Conservation (phyloP, 1,140 invertebrate species). For the Globodera rostochiensis region DNA sequence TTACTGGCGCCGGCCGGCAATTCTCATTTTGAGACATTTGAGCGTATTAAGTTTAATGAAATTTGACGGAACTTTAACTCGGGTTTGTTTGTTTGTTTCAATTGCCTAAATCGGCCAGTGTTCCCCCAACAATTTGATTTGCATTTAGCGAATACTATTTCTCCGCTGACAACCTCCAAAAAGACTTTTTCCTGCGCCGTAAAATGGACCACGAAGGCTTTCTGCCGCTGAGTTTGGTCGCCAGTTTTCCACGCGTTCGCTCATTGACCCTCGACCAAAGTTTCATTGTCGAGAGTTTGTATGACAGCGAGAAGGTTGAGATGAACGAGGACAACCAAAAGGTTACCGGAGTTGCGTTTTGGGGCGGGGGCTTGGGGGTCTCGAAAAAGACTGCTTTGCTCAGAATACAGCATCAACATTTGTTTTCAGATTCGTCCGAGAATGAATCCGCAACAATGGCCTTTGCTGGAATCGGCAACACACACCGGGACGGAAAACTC, state of each 20-base stretch:
- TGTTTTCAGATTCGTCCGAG: constrained; percentile 42
- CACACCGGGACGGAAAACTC: constrained; percentile 10
- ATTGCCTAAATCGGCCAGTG: no score
- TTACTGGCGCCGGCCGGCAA: no score
- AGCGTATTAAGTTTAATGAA: neutral
- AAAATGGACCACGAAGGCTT: constrained; percentile 94
- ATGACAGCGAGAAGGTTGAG: constrained; percentile 61
- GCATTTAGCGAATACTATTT: constrained; percentile 95
- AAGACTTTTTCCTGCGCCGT: constrained; percentile 91
- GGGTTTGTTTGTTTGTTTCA: no score
- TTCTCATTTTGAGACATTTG: no score
- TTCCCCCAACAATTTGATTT: no score
- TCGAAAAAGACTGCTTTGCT: no score
- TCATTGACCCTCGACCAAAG: constrained; percentile 81
- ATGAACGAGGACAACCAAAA: constrained; percentile 47
- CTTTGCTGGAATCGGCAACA: constrained; percentile 24
- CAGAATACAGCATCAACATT: no score
- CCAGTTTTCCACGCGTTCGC: constrained; percentile 90
- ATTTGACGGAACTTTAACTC: neutral
- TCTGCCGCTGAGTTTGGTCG: constrained; percentile 86
- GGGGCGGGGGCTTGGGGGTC: no score
- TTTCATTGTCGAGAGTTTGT: constrained; percentile 73
- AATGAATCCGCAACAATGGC: constrained; percentile 31
- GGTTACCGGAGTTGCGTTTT: constrained; percentile 16
- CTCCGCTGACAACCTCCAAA: constrained; percentile 89